Evolutionary conservation across 2,113 vertebrate genomes (phyloP), one percentile per base, ranked within the genome.

Genomic region (Leptodactylus fuscus): DNA sequence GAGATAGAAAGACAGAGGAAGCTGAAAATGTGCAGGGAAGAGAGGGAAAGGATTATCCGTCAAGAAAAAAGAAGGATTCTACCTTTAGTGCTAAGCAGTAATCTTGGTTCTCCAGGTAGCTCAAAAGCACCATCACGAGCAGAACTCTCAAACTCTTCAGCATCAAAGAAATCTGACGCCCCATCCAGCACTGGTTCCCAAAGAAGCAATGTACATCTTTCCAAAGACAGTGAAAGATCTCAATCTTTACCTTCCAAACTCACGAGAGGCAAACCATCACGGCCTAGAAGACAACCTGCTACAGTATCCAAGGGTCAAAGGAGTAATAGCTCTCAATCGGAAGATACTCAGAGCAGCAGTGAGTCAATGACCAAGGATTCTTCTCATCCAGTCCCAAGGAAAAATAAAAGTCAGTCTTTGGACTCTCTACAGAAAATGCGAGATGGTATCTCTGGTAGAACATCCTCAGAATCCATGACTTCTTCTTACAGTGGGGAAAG

Each of bases 401-500:
- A 83, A 82, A 85, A 53, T 87, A 93, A 94, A 93, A 98, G 98
- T 90, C 97, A 98, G 85, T 99, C 98, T 0, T 81, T 98, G 85
- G 98, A 99, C 88, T 98, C 97, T 0, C 80, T 99, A 83, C 97
- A 97, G 81, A 93, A 96, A 87, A 94, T 93, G 85, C 92, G 91
- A 1, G 96, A 98, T 32, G 90, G 94, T 51, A 93, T 93, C 13
- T 93, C 96, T 36, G 95, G 95, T 16, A 96, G 95, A 80, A 97
- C 97, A 87, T 99, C 97, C 0, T 97, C 96, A 0, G 98, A 98
- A 77, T 99, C 98, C 0, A 97, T 96, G 0, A 95, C 95, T 0
- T 97, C 97, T 0, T 95, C 94, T 55, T 97, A 95, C 91, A 98
- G 97, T 2, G 97, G 98, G 87, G 98, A 98, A 27, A 96, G 96